Evolutionary conservation across 2,797 vertebrate genomes (phyloP).

Genomic region (Enteromius treurensis): DNA sequence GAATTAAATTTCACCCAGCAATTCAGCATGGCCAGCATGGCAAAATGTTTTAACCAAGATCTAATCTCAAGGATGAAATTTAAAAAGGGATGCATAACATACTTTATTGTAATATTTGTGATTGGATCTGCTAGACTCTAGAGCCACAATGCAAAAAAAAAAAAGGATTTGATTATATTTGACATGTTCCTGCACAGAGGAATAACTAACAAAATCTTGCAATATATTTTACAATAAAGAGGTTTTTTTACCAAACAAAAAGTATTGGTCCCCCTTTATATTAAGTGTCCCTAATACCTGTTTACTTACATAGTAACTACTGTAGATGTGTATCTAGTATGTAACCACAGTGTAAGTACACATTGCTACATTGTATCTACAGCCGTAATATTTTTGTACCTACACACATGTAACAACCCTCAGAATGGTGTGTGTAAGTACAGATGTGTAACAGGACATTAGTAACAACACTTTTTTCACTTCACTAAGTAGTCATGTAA

Average conservation of each 20-base stretch:
- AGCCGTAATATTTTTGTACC: too few species aligned
- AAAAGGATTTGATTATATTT: slow-evolving; percentile 3
- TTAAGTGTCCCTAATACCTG: too few species aligned
- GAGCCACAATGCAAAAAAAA: neutral
- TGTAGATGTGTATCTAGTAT: too few species aligned
- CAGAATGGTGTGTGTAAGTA: too few species aligned
- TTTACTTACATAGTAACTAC: too few species aligned
- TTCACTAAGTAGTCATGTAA: too few species aligned
- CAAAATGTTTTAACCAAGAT: slow-evolving; percentile 28
- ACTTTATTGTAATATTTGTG: neutral
- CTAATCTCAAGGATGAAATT: slow-evolving; percentile 24
- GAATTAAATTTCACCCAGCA: slow-evolving; percentile 13
- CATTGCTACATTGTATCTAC: too few species aligned
- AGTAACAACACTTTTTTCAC: too few species aligned
- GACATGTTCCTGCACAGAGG: neutral
- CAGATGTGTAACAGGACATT: too few species aligned
- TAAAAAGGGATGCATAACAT: neutral
- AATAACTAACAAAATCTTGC: neutral
- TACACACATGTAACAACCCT: too few species aligned
- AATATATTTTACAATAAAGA: neutral
- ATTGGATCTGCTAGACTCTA: slow-evolving; percentile 27
- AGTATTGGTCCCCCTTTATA: too few species aligned
- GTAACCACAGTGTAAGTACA: too few species aligned
- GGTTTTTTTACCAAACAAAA: neutral
- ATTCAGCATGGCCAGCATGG: neutral